These are phyloP conservation scores for Lontra canadensis DNA, from an alignment of 2,113 vertebrate species.

Conservation along the genomic window DNA sequence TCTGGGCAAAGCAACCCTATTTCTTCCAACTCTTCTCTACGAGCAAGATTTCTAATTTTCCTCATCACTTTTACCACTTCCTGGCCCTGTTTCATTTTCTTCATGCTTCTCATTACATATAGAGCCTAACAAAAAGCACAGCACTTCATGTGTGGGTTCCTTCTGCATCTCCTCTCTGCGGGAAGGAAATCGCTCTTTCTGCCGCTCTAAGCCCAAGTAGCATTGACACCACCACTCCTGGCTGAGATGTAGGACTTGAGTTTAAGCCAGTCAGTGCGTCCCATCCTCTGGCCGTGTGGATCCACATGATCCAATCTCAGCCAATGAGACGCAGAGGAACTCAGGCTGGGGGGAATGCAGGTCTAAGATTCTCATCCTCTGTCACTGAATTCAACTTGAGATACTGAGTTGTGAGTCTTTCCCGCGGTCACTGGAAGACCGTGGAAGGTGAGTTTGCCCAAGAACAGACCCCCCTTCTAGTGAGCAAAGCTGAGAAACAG, in stretches of 20 bases:
- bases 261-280: too few species aligned
- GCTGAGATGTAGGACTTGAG: too few species aligned
- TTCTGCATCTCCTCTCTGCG: neutral
- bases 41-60: neutral
- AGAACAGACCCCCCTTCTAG: neutral
- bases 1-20: neutral
- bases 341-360: neutral
- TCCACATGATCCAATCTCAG: neutral
- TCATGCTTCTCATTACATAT: neutral
- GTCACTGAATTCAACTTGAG: neutral
- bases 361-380: neutral
- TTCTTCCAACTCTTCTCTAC: neutral
- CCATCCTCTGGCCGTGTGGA: neutral
- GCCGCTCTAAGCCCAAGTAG: neutral
- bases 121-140: neutral
- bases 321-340: neutral
- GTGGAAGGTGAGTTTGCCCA: neutral
- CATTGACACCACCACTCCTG: neutral
- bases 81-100: neutral
- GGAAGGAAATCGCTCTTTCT: rapidly evolving
- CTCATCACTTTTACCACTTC: neutral
- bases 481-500: neutral
- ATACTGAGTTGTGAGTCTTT: neutral
- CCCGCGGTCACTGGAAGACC: neutral
- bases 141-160: rapidly evolving